Base-by-base conservation (phyloP, 2,113 vertebrate species). In the Alethe diademata region DNA sequence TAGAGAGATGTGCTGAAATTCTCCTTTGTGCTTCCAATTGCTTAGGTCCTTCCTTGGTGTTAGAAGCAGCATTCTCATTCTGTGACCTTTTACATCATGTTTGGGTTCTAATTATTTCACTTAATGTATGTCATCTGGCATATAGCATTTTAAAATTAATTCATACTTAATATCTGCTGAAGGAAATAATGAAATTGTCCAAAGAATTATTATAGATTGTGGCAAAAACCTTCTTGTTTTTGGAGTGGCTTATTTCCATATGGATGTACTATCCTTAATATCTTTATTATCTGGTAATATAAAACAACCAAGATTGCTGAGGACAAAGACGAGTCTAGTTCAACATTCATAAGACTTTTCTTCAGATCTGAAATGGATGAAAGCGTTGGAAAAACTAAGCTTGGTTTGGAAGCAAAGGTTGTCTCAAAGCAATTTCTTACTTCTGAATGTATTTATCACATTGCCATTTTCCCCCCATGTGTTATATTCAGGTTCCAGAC, bases 391-490 rank as follows among this genome's bases (percentile, higher is more conserved):
- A 87, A 89, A 84, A 67, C 5, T 38, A 56, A 56, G 18, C 6
- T 23, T 71, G 13, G 13, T 15, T 72, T 75, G 38, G 25, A 83
- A 83, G 60, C 20, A 26, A 48, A 56, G 2, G 14, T 69, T 79
- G 91, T 86, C 51, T 72, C 12, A 31, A 35, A 64, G 19, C 9
- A 53, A 72, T 56, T 79, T 60, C 38, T 75, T 64, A 16, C 14
- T 14, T 12, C 24, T 60, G 9, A 28, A 10, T 33, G 35, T 43
- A 62, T 62, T 60, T 83, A 31, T 43, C 8, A 16, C 12, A 36
- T 16, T 22, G 11, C 9, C 4, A 40, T 66, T 65, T 5, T 0
- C 0, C 8, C 8, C 6, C 33, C 15, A 4, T 13, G 6, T 42
- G 13, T 40, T 65, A 45, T 51, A 24, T 67, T 71, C 42, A 86